phyloP scores from a whole-genome alignment of 1,140 invertebrate genomes.

The Drosophila parabipectinata region DNA sequence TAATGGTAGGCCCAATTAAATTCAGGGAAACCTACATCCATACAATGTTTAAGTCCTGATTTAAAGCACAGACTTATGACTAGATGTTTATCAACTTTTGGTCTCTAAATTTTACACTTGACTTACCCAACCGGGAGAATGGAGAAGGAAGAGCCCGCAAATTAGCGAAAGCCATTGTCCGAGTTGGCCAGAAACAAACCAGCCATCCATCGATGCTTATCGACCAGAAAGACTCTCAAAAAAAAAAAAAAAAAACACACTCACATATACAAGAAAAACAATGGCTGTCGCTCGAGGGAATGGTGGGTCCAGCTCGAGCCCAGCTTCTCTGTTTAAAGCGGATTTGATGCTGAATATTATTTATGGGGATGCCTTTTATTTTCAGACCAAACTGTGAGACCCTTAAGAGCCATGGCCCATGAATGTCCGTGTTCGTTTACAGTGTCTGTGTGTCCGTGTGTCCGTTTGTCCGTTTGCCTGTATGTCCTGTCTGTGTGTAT shows the following conservation, averaged over 20 bases:
- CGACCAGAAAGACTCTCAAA: slow-evolving; percentile 13
- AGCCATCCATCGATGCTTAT: slow-evolving; percentile 37
- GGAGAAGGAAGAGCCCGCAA: slow-evolving; percentile 36
- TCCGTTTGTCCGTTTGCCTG: background rate
- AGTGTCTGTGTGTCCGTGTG: background rate
- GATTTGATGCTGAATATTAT: slow-evolving; percentile 79
- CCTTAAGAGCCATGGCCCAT: slow-evolving; percentile 56
- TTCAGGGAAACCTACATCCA: background rate
- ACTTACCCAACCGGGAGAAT: background rate
- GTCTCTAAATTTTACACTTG: slow-evolving; percentile 7
- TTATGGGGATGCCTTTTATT: slow-evolving; percentile 74
- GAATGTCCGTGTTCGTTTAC: background rate
- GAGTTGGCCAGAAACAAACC: background rate
- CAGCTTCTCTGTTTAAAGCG: slow-evolving; percentile 68
- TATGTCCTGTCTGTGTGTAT: slow-evolving; percentile 4
- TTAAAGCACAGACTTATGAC: background rate
- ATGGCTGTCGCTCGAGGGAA: slow-evolving; percentile 7
- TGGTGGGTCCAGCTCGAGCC: background rate
- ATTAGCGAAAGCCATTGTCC: slow-evolving; percentile 37
- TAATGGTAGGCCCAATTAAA: slow-evolving; percentile 13
- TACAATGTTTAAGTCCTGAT: background rate
- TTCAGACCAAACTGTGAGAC: slow-evolving; percentile 42
- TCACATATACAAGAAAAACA: slow-evolving; percentile 12
- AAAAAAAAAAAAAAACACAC: background rate
- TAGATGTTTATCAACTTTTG: slow-evolving; percentile 13